Conservation (phyloP, 1,140 invertebrate genomes). For the Hylaeus anthracinus region DNA sequence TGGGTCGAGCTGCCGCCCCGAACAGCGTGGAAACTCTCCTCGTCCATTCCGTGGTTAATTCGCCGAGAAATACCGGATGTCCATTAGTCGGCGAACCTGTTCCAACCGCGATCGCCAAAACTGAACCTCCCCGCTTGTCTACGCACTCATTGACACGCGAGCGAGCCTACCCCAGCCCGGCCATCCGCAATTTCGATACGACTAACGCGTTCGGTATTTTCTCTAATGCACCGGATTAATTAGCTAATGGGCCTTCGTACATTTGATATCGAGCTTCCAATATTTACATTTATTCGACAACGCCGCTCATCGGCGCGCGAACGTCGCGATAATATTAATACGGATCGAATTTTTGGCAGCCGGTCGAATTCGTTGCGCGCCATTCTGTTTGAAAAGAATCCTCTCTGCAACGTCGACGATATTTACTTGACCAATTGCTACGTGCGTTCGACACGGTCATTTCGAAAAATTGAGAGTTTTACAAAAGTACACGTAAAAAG, state of each 20-base stretch:
- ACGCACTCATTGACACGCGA: slow-evolving; percentile 56
- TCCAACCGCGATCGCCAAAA: slow-evolving; percentile 58
- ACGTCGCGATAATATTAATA: slow-evolving; percentile 6
- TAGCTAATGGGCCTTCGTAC: slow-evolving; percentile 78
- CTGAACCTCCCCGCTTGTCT: slow-evolving; percentile 37
- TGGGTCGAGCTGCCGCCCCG: not conserved
- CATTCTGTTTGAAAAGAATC: not conserved
- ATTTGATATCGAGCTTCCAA: slow-evolving; percentile 59
- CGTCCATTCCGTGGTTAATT: slow-evolving; percentile 61
- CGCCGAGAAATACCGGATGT: slow-evolving; percentile 72
- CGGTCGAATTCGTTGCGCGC: not conserved
- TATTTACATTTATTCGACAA: slow-evolving; percentile 38
- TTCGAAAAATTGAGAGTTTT: too few species aligned
- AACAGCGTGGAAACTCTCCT: slow-evolving; percentile 27
- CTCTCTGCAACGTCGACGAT: not conserved
- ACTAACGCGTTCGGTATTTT: slow-evolving; percentile 67
- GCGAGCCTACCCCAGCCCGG: slow-evolving; percentile 35
- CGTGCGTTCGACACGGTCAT: too few species aligned
- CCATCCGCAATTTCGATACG: slow-evolving; percentile 63
- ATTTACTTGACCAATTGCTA: slow-evolving; percentile 7
- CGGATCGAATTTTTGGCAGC: not conserved
- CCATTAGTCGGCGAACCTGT: slow-evolving; percentile 70
- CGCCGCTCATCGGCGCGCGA: not conserved
- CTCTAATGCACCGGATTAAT: slow-evolving; percentile 77
- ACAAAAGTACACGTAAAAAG: too few species aligned